Conservation (phyloP, 2,888 invertebrate genomes). For the Noctua janthina region DNA sequence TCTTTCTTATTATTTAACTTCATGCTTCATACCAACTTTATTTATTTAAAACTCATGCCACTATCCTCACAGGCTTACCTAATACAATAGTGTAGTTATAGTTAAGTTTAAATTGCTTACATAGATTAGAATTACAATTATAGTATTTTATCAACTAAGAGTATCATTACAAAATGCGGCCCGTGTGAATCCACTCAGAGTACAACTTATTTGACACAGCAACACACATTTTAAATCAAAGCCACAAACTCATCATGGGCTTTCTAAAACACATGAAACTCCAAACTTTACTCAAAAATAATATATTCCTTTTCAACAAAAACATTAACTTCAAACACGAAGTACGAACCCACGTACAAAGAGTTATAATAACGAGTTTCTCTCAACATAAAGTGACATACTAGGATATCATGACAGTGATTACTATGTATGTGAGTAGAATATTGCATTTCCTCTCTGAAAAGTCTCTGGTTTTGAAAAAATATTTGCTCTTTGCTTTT, state of each 20-base stretch:
- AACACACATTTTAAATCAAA: conserved; percentile 1
- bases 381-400: background rate
- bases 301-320: background rate
- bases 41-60: no score
- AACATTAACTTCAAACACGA: background rate
- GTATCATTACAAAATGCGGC: no score
- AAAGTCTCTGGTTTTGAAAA: background rate
- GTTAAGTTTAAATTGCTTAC: no score
- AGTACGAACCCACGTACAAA: conserved; percentile 9
- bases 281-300: conserved; percentile 6
- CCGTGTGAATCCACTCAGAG: no score
- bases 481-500: background rate
- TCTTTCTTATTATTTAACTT: background rate
- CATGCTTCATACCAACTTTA: no score
- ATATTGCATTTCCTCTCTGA: conserved; percentile 37
- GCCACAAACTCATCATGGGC: background rate
- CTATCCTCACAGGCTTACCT: no score
- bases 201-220: background rate
- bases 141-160: no score
- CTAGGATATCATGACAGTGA: conserved; percentile 25
- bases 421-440: conserved; percentile 12
- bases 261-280: conserved; percentile 14
- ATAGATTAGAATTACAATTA: no score
- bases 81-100: no score
- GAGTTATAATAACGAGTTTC: conserved; percentile 26